These are phyloP conservation scores for Trachelus troglodyta DNA, from an alignment of 2,888 invertebrate species.

Conservation along the genomic window DNA sequence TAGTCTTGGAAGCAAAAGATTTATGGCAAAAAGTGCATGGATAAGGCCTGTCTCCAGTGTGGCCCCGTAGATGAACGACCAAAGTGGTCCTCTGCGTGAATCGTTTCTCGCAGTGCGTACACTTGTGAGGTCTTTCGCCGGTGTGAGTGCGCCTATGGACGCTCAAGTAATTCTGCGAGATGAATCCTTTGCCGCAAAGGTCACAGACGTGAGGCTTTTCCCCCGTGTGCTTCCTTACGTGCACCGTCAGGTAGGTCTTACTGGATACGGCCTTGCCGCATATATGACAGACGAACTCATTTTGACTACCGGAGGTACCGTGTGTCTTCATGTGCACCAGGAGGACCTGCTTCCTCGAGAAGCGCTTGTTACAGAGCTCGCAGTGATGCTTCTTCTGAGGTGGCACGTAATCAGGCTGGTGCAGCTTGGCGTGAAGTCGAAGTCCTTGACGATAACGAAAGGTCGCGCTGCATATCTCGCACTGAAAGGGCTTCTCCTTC, in stretches of 20 bases:
- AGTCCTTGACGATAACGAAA: constrained; percentile 63
- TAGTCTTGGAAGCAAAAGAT: constrained; percentile 63
- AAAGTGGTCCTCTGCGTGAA: constrained; percentile 63
- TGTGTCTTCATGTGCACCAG: constrained; percentile 64
- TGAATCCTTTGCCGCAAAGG: constrained; percentile 61
- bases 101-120: constrained; percentile 60
- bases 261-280: constrained; percentile 73
- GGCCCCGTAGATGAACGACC: constrained; percentile 61
- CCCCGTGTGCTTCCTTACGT: constrained; percentile 73
- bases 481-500: constrained; percentile 59
- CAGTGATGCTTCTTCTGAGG: constrained; percentile 64
- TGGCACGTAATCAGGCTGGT: constrained; percentile 63
- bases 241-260: constrained; percentile 73
- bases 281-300: constrained; percentile 72
- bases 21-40: constrained; percentile 60
- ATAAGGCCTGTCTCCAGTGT: constrained; percentile 62
- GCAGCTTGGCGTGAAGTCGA: constrained; percentile 59
- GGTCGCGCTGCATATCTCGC: constrained; percentile 60
- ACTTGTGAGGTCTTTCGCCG: constrained; percentile 62
- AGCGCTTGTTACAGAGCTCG: constrained; percentile 62
- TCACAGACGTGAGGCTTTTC: constrained; percentile 74
- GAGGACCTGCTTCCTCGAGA: constrained; percentile 61
- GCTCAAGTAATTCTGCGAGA: constrained; percentile 62
- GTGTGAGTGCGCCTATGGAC: constrained; percentile 63
- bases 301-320: constrained; percentile 54